A percentile compares a stretch with the other conserved stretches of the same genome.
Evolutionary conservation across 2,888 invertebrate genomes (phyloP).

Genomic region (Ctenicera cuprea): DNA sequence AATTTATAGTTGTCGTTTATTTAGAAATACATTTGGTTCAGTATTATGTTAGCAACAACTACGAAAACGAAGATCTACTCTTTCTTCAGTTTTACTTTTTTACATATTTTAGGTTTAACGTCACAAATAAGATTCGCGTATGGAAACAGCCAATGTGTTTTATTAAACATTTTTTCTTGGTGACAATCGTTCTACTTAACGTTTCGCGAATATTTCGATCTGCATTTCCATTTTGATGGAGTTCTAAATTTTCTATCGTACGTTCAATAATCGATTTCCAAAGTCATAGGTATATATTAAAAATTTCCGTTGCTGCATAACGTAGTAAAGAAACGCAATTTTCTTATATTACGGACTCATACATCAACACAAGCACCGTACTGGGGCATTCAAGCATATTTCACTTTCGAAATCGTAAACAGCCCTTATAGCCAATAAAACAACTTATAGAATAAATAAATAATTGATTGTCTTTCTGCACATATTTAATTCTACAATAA

Average conservation of each 20-base stretch:
- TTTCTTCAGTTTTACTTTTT: conserved; percentile 22
- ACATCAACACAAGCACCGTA: conserved; percentile 32
- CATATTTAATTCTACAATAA: conserved; percentile 10
- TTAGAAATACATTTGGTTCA: conserved; percentile 45
- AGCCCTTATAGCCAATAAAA: conserved; percentile 17
- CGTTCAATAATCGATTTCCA: conserved; percentile 13
- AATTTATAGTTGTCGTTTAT: conserved; percentile 51
- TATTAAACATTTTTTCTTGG: conserved; percentile 36
- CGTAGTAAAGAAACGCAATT: conserved; percentile 34
- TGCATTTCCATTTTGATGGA: conserved; percentile 10
- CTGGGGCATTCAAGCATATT: conserved; percentile 25
- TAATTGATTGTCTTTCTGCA: conserved; percentile 22
- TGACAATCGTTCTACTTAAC: conserved; percentile 36
- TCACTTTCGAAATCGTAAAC: conserved; percentile 28
- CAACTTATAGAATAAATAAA: conserved; percentile 25
- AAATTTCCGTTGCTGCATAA: conserved; percentile 28
- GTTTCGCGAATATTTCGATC: conserved; percentile 23
- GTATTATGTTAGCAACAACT: conserved; percentile 36
- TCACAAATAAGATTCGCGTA: conserved; percentile 35
- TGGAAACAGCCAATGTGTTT: conserved; percentile 30
- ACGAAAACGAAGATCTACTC: conserved; percentile 29
- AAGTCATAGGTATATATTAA: conserved; percentile 17
- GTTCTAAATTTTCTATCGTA: neutral
- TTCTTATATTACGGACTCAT: conserved; percentile 33
- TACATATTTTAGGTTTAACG: conserved; percentile 24